Base-by-base conservation (phyloP, 2,888 invertebrate genomes). In the Zaprionus lineosus region DNA sequence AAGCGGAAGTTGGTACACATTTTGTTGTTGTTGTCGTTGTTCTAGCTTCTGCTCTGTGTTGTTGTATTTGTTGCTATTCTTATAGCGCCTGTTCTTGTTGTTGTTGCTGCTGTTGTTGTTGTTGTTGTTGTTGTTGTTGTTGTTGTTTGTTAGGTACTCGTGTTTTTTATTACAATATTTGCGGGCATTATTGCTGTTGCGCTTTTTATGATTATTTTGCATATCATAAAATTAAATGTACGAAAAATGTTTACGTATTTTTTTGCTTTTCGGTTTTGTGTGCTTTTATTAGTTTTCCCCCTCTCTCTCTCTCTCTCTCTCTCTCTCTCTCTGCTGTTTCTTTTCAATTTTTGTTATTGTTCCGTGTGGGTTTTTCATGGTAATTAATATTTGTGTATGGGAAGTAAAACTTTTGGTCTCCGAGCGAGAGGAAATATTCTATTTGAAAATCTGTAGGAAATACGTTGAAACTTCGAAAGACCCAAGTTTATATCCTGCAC, bases 211-310 rank as follows among this genome's bases (percentile, higher is more conserved):
- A 60, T 79, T 73, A 73, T 73, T 79, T 76, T 73, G 81, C 75
- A 76, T 75, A 73, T 73, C 74, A 58, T 73, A 60, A 76, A 76
- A 75, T 75, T 66, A 81, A 75, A 76, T 73, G 74, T 63, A 73
- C 73, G 59, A 69, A 73, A 60, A 73, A 81, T 75, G 46, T 68
- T 66, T 68, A 51, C 58, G 48, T 50, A 55, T 41, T 15, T 53
- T 47, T 16, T 12, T 31, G 14, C 5, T 29, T 34, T 16, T 7
- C 5, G n/a, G n/a, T 28, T 44, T 31, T 33, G 24, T 2, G 9
- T 19, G 9, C 7, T 60, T 40, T 60, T 33, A 19, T 46, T 44
- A 44, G 26, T 18, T 7, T 24, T 18, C n/a, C n/a, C n/a, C n/a
- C 11, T 59, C 36, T 53, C 36, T 29, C 34, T 34, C 26, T 16